Evolutionary conservation across 2,888 invertebrate species (phyloP), one percentile per base, ranked within the genome.

Genomic region (Acronicta alni): DNA sequence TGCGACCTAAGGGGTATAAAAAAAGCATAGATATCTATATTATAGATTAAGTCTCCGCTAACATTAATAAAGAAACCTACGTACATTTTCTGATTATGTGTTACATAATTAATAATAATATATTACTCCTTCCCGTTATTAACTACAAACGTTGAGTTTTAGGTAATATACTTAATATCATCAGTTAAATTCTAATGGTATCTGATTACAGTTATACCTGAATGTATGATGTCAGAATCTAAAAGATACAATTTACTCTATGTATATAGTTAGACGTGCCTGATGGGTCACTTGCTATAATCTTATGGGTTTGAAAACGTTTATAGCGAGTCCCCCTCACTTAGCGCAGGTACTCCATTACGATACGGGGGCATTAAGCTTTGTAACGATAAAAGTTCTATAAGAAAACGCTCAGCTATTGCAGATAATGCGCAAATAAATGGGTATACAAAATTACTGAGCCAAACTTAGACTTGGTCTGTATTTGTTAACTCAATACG

Each of bases 351-450:
- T 57, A 53, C 68, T 68, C 60, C 68, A 68, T 69, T 57, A 68
- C 45, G 49, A 54, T 38, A 47, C 39, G 59, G 48, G 30, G 44
- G 32, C 58, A 58, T 55, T 55, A 59, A 38, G 44, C 44, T 42
- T 61, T 56, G 41, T 61, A 51, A 65, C 39, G 69, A 65, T 48
- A 54, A 65, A 68, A 69, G 46, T 65, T 65, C 46, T 65, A 65
- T 69, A 60, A 68, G 65, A 68, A 68, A 68, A 56, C 55, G 55
- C 56, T 69, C 47, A 69, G 69, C 53, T 39, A 57, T 61, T 60
- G 38, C 41, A 56, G 49, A 54, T 56, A 68, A 68, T 59, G 52
- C 17, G 16, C 37, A 17, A 39, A 52, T 51, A 54, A 67, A 67
- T 66, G 54, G 55, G 38, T 55, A 26, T n/a, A 52, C 48, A 32